Conservation (phyloP, 2,797 vertebrate species). For the Xyrichtys novacula region DNA sequence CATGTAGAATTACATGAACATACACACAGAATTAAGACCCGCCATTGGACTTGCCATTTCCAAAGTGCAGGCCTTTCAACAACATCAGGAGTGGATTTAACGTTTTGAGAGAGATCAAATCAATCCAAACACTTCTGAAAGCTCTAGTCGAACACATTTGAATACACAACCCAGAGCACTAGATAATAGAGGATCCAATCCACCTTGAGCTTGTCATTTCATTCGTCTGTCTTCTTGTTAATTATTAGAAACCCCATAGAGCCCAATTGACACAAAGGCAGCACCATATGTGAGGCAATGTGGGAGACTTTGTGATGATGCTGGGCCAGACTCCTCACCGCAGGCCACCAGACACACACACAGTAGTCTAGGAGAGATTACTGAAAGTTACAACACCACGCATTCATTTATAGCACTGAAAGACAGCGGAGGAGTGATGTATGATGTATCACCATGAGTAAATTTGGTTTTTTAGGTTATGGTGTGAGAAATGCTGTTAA, state of each 20-base stretch:
- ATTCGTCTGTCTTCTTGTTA: conserved; percentile 79
- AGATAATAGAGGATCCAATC: conserved; percentile 46
- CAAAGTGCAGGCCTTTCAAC: background rate
- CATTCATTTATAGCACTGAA: conserved; percentile 60
- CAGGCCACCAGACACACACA: conserved; percentile 77
- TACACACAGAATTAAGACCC: background rate
- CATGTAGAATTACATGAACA: background rate
- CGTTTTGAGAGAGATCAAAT: conserved; percentile 1
- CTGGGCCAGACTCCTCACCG: conserved; percentile 77
- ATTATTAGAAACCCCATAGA: conserved; percentile 79
- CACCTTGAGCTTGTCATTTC: conserved; percentile 67
- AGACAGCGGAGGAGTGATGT: conserved; percentile 41
- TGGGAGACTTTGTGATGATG: conserved; percentile 72
- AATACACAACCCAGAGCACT: conserved; percentile 18
- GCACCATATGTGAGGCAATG: conserved; percentile 73
- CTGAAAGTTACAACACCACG: conserved; percentile 62
- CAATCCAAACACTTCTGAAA: conserved; percentile 28
- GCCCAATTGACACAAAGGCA: conserved; percentile 78
- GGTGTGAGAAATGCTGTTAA: background rate
- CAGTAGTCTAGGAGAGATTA: conserved; percentile 74
- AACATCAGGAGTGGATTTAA: background rate
- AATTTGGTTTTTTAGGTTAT: conserved; percentile 4
- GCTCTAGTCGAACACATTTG: conserved; percentile 6
- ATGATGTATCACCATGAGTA: conserved; percentile 20
- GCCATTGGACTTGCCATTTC: conserved; percentile 5